These are phyloP conservation scores for Romanogobio albipinnatus DNA, from an alignment of 2,113 vertebrate species.

Conservation along the genomic window DNA sequence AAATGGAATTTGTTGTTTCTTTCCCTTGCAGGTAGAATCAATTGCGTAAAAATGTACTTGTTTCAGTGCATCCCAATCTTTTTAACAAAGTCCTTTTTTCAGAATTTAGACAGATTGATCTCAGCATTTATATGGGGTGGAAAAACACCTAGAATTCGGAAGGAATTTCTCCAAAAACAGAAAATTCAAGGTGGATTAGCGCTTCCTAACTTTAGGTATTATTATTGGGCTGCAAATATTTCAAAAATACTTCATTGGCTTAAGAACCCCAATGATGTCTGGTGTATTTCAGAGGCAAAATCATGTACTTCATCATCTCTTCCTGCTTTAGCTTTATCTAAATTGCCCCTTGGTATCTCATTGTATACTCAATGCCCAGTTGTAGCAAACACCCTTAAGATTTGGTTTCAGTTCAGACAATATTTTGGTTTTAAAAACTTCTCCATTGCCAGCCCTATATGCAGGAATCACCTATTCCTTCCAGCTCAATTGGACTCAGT, in stretches of 20 bases:
- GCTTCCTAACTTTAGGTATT: no score
- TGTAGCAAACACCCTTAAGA: background rate
- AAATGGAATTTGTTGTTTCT: background rate
- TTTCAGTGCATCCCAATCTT: background rate
- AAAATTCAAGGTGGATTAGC: no score
- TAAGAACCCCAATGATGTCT: no score
- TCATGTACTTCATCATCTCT: no score
- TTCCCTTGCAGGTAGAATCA: slow-evolving; percentile 2
- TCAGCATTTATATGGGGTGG: slow-evolving; percentile 1
- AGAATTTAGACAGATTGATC: background rate
- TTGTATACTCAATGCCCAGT: background rate
- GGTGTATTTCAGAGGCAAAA: no score
- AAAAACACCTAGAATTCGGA: background rate
- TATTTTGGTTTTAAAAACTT: slow-evolving; percentile 8
- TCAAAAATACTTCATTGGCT: no score
- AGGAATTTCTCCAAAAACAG: background rate
- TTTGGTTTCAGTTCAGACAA: slow-evolving; percentile 1
- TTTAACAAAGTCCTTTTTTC: background rate
- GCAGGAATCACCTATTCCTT: slow-evolving; percentile 12
- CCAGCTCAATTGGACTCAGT: background rate
- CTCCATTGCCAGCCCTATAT: background rate
- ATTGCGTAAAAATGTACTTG: slow-evolving; percentile 7
- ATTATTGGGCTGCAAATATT: no score
- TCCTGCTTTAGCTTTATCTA: no score
- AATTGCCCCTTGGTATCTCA: no score